phyloP scores from a whole-genome alignment of 2,797 vertebrate genomes.

The Ctenopoma multispine region DNA sequence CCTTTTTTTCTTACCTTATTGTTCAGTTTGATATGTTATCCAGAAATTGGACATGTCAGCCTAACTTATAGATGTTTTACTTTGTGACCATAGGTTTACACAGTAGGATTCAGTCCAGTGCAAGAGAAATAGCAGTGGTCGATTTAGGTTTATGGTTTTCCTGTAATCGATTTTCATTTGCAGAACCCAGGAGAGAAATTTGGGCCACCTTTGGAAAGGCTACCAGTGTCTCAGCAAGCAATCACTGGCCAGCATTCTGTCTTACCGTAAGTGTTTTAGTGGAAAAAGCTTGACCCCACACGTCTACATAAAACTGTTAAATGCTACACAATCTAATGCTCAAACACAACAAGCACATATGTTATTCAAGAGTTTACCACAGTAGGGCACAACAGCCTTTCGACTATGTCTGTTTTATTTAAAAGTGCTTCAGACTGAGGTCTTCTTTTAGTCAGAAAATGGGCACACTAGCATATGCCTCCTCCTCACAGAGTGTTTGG shows the following conservation, averaged over 20 bases:
- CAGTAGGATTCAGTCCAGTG: conserved; percentile 14
- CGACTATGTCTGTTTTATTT: conserved; percentile 51
- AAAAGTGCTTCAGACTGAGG: conserved; percentile 34
- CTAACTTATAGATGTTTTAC: conserved; percentile 52
- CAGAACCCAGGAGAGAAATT: conserved; percentile 42
- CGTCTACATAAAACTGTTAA: conserved; percentile 17
- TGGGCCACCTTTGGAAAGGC: conserved; percentile 38
- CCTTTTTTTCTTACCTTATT: conserved; percentile 45
- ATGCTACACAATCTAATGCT: conserved; percentile 11
- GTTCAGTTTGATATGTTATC: conserved; percentile 43
- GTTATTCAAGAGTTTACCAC: conserved; percentile 23
- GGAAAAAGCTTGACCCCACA: not conserved
- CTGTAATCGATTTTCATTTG: conserved; percentile 66
- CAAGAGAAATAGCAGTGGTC: conserved; percentile 41
- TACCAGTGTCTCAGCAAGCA: conserved; percentile 34
- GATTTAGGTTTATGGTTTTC: conserved; percentile 64
- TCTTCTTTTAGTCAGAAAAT: conserved; percentile 53
- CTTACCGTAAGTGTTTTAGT: not conserved
- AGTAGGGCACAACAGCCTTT: conserved; percentile 18
- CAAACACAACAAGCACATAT: not conserved
- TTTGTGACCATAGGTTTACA: conserved; percentile 49
- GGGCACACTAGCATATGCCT: conserved; percentile 8
- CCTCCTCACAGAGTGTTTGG: conserved; percentile 6
- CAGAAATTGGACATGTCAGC: conserved; percentile 50
- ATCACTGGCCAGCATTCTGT: conserved; percentile 28